phyloP scores from a whole-genome alignment of 2,888 invertebrate species.

The Leucoma salicis region DNA sequence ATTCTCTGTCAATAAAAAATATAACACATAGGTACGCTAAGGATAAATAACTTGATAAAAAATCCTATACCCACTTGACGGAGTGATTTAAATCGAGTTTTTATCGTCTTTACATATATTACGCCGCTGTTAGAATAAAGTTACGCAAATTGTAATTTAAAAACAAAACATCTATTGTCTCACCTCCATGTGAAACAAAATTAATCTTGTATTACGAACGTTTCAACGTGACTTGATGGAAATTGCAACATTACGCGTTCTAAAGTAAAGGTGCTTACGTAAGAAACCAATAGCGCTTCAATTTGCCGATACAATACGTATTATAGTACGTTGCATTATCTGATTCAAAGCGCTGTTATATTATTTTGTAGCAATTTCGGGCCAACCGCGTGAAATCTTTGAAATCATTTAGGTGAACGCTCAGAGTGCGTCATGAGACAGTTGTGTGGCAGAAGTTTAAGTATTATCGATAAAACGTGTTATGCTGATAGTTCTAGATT shows the following conservation, averaged over 20 bases:
- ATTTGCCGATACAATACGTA: conserved; percentile 26
- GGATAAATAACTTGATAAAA: too few species aligned
- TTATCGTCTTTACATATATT: too few species aligned
- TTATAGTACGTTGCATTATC: conserved; percentile 28
- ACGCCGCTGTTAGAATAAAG: too few species aligned
- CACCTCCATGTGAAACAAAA: background rate
- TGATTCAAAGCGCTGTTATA: conserved; percentile 30
- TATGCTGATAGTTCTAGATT: too few species aligned
- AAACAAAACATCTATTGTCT: background rate
- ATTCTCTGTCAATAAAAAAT: too few species aligned
- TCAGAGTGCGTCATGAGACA: conserved; percentile 10
- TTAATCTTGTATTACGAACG: background rate
- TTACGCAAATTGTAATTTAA: background rate
- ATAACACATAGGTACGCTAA: too few species aligned
- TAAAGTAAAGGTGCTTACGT: background rate
- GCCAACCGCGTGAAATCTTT: conserved; percentile 32
- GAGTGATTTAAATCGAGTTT: too few species aligned
- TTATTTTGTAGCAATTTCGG: conserved; percentile 43
- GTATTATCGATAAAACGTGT: too few species aligned
- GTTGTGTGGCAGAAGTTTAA: conserved; percentile 10
- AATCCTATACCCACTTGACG: too few species aligned
- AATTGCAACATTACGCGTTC: conserved; percentile 1
- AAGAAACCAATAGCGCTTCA: conserved; percentile 17
- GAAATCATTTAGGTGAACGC: conserved; percentile 35
- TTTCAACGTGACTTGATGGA: background rate